A percentile compares a stretch with the other conserved stretches of the same genome.
phyloP scores from a whole-genome alignment of 37 sponge, comb jelly and placozoan genomes.

The Mnemiopsis leidyi region DNA sequence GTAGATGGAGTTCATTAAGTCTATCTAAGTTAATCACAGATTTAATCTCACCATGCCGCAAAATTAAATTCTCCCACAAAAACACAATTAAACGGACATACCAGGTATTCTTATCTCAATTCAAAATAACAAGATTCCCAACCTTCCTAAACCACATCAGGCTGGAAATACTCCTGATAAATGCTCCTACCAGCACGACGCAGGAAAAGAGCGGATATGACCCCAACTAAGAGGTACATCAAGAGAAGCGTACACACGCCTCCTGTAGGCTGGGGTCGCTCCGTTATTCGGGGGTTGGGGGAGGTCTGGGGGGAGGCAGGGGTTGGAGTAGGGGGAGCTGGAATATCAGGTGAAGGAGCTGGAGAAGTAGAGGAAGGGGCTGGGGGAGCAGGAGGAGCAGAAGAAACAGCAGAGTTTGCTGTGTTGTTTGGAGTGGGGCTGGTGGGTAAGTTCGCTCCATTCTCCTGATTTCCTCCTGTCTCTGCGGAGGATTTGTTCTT shows the following conservation, averaged over 20 bases:
- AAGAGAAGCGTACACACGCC: constrained; percentile 4
- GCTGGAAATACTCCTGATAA: constrained; percentile 5
- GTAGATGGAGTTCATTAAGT: too few species aligned
- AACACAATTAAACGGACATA: too few species aligned
- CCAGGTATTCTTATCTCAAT: too few species aligned
- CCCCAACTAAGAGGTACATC: constrained; percentile 34
- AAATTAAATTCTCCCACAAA: too few species aligned
- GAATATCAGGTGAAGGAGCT: background rate
- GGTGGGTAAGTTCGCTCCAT: background rate
- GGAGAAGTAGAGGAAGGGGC: background rate
- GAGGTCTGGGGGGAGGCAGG: background rate
- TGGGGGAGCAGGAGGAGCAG: background rate
- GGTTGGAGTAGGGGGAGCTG: background rate
- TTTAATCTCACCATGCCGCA: too few species aligned
- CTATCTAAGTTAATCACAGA: too few species aligned
- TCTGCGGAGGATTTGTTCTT: background rate
- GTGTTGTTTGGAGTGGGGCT: background rate
- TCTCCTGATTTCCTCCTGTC: background rate
- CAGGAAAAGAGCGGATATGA: constrained; percentile 19
- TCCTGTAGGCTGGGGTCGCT: background rate
- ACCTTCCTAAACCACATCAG: background rate
- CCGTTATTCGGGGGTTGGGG: background rate
- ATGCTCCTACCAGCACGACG: background rate
- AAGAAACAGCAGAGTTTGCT: background rate
- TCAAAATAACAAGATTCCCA: too few species aligned